Evolutionary conservation across 92 coral and sea anemone genomes (phyloP), one percentile per base, ranked within the genome.

Genomic region (Diadumene lineata): DNA sequence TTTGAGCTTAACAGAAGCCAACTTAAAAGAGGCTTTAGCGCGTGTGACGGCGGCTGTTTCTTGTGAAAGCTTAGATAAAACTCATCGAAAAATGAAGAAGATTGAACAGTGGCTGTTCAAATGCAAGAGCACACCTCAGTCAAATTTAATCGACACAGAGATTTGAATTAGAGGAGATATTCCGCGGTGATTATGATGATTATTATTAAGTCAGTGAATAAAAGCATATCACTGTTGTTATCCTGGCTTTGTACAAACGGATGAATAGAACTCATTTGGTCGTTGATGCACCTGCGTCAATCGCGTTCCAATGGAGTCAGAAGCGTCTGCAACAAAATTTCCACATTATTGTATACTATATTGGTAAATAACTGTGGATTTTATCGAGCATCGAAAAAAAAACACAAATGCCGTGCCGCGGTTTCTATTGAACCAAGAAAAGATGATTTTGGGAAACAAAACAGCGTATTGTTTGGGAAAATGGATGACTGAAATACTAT

Each of bases 101-200:
- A 91, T 91, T 50, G 97, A 88, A 61, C 81, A 81, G 79, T 91
- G 97, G 97, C 82, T 91, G 1, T 76, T 69, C 69, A 84, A 85
- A 70, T 91, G 97, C 79, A 66, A 84, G 57, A 84, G 85, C 71
- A 64, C 64, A 24, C 88, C 86, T 32, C 82, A 66, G 31, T 56
- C 44, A 1, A 69, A 69, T 50, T 68, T 78, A 22, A 69, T 78
- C 4, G 75, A 78, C 60, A 43, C 57, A 33, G 66, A 56, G 66
- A 26, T 56, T 24, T 32, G 15, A 33, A 21, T 30, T n/a, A 22
- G n/a, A 50, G 31, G 56, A 56, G 62, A 34, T 22, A 3, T 29
- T 70, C 43, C 2, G n/a, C 2, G 60, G 4, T 16, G 60, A 53
- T 38, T 38, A 38, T n/a, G n/a, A n/a, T n/a, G n/a, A n/a, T n/a